Conservation (phyloP, 92 coral and sea anemone species). For the Blastomussa wellsi region DNA sequence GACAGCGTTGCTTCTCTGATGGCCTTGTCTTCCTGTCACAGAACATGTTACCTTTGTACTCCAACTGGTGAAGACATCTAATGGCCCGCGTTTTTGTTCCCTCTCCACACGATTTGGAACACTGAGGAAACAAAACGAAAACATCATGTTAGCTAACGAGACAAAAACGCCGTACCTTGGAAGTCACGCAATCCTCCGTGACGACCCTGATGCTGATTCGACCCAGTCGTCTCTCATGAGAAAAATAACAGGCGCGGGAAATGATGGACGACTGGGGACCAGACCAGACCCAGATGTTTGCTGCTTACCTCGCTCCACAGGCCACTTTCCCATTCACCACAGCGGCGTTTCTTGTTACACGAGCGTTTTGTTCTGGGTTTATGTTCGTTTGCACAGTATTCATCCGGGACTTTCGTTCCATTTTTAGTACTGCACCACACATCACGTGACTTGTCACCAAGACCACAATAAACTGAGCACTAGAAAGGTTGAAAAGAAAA, state of each 20-base stretch:
- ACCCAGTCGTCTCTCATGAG: too few species aligned
- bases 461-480: conserved; percentile 85
- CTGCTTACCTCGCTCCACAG: conserved; percentile 77
- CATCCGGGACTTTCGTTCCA: conserved; percentile 57
- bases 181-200: not conserved
- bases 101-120: conserved; percentile 87
- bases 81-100: conserved; percentile 73
- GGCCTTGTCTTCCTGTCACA: conserved; percentile 78
- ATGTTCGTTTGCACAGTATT: conserved; percentile 58
- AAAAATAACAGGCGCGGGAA: too few species aligned
- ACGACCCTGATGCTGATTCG: not conserved
- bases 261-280: too few species aligned
- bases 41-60: conserved; percentile 61
- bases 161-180: not conserved
- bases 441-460: conserved; percentile 57
- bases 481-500: conserved; percentile 13
- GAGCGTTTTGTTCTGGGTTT: conserved; percentile 65
- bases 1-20: conserved; percentile 58
- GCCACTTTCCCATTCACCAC: conserved; percentile 86
- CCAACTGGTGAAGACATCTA: conserved; percentile 67
- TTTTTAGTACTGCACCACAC: conserved; percentile 60
- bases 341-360: conserved; percentile 77
- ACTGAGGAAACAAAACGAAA: conserved; percentile 45
- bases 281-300: too few species aligned
- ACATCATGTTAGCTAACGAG: not conserved